Percentiles rank a stretch among this genome's conserved stretches.
phyloP scores from a whole-genome alignment of 2,797 vertebrate species.

The Triplophysa yarkandensis region DNA sequence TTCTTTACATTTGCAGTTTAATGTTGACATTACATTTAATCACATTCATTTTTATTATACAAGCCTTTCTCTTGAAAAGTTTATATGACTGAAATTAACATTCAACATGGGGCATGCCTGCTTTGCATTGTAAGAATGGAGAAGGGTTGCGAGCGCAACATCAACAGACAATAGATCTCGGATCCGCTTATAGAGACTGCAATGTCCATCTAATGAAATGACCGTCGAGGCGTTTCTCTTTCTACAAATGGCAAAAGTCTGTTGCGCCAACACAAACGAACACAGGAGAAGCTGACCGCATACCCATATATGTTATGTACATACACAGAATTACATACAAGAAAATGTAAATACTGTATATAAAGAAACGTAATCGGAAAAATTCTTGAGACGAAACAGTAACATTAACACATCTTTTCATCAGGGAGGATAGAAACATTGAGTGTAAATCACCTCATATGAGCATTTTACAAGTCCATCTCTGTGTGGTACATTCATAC shows the following conservation, averaged over 20 bases:
- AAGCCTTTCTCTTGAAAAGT: slow-evolving; percentile 75
- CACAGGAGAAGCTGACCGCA: slow-evolving; percentile 69
- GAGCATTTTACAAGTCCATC: slow-evolving; percentile 61
- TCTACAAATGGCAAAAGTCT: slow-evolving; percentile 67
- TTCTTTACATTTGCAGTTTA: slow-evolving; percentile 67
- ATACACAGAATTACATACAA: slow-evolving; percentile 69
- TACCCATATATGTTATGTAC: slow-evolving; percentile 68
- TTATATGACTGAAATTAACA: slow-evolving; percentile 73
- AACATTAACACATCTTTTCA: slow-evolving; percentile 56
- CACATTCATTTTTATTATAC: slow-evolving; percentile 76
- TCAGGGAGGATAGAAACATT: slow-evolving; percentile 70
- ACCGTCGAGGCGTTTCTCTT: slow-evolving; percentile 59
- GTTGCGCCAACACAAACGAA: slow-evolving; percentile 64
- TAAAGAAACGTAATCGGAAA: slow-evolving; percentile 61
- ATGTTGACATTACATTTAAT: slow-evolving; percentile 77
- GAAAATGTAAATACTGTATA: slow-evolving; percentile 64
- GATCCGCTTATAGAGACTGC: slow-evolving; percentile 61
- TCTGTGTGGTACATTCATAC: slow-evolving; percentile 62
- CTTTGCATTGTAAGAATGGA: slow-evolving; percentile 63
- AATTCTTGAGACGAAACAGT: slow-evolving; percentile 66
- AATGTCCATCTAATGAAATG: slow-evolving; percentile 56
- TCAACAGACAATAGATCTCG: slow-evolving; percentile 63
- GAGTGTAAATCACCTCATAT: slow-evolving; percentile 60
- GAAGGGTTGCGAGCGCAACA: slow-evolving; percentile 59
- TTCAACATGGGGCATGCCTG: slow-evolving; percentile 74